Evolutionary conservation across 2,888 invertebrate genomes (phyloP).

Genomic region (Cosmorhoe ocellata): DNA sequence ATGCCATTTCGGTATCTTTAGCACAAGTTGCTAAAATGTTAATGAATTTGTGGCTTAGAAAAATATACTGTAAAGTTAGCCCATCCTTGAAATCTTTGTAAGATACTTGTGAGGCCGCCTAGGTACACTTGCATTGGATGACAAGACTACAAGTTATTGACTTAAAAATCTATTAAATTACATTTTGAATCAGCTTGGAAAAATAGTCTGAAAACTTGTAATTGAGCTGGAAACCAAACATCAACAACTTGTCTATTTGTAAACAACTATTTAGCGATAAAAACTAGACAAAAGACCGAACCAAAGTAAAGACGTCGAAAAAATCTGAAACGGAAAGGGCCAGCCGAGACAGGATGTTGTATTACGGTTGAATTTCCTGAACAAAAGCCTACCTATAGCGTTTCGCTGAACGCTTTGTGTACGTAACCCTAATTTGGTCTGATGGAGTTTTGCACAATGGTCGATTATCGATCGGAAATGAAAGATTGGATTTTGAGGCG

Average conservation of each 20-base stretch:
- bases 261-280: constrained; percentile 26
- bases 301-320: constrained; percentile 27
- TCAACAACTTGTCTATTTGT: background rate
- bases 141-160: no score
- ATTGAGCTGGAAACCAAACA: no score
- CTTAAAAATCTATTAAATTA: no score
- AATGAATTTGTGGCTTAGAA: no score
- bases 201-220: no score
- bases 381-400: constrained; percentile 33
- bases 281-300: constrained; percentile 27
- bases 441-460: constrained; percentile 45
- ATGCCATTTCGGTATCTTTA: no score
- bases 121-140: no score
- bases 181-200: no score
- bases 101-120: no score
- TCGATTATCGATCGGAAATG: constrained; percentile 23
- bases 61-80: no score
- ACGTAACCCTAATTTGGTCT: constrained; percentile 51
- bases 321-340: constrained; percentile 29
- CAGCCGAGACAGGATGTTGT: constrained; percentile 50
- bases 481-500: constrained; percentile 20
- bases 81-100: no score
- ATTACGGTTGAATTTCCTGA: constrained; percentile 59
- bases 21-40: no score
- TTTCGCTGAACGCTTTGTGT: constrained; percentile 42